These are phyloP conservation scores for Lemur catta DNA, from an alignment of 2,797 vertebrate species.

Conservation along the genomic window DNA sequence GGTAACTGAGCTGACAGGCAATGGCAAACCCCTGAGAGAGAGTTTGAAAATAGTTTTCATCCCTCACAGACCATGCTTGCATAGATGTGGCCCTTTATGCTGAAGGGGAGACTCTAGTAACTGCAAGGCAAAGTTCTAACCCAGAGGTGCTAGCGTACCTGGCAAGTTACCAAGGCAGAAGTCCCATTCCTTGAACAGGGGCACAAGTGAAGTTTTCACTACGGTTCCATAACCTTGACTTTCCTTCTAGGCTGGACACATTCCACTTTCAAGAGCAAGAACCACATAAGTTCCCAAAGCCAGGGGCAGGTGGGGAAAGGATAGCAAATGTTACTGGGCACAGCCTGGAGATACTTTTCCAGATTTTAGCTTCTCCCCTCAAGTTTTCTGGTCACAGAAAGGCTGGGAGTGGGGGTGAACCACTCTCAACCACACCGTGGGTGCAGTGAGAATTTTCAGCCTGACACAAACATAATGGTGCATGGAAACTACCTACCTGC, in stretches of 20 bases:
- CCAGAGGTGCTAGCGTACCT: background rate
- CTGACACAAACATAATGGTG: background rate
- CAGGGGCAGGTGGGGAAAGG: background rate
- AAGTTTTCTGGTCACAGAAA: background rate
- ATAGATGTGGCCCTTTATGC: background rate
- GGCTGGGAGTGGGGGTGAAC: background rate
- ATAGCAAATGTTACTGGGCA: background rate
- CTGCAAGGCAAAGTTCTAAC: background rate
- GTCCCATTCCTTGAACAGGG: background rate
- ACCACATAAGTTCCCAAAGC: background rate
- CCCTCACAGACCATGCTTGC: background rate
- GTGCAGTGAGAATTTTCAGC: background rate
- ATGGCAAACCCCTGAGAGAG: background rate
- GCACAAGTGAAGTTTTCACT: background rate
- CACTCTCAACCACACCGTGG: background rate
- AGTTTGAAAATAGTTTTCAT: background rate
- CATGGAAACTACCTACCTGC: slow-evolving; percentile 89
- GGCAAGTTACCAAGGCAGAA: background rate
- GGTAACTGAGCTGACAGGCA: background rate
- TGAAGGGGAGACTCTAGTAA: background rate
- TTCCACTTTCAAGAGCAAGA: background rate
- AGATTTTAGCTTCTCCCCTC: background rate
- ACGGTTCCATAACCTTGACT: background rate
- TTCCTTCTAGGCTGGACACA: background rate
- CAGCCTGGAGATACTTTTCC: background rate